Evolutionary conservation across 2,888 invertebrate genomes (phyloP).

Genomic region (Tipula vernalis): DNA sequence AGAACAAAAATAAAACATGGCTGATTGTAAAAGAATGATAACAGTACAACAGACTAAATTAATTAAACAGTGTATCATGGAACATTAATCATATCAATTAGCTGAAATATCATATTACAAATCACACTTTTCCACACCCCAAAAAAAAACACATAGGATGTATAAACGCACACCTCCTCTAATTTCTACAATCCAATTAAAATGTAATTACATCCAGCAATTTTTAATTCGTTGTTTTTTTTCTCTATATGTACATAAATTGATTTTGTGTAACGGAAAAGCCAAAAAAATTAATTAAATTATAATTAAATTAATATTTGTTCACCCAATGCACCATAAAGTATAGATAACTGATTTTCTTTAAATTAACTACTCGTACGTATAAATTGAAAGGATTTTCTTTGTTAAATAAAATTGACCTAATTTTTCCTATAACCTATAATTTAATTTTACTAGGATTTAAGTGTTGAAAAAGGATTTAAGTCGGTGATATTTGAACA

Average conservation of each 20-base stretch:
- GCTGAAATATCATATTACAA: neutral
- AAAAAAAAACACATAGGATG: neutral
- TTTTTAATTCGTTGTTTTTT: neutral
- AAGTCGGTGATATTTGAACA: neutral
- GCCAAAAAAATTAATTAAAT: neutral
- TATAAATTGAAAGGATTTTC: neutral
- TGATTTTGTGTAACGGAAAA: neutral
- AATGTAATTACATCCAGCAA: neutral
- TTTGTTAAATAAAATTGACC: neutral
- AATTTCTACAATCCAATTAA: neutral
- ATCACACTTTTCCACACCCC: neutral
- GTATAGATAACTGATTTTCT: neutral
- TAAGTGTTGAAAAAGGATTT: neutral
- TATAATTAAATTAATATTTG: neutral
- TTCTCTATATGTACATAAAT: neutral
- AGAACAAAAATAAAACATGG: neutral
- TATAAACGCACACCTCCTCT: neutral
- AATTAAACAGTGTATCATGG: neutral
- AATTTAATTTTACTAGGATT: neutral
- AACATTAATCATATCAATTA: neutral
- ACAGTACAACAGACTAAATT: neutral
- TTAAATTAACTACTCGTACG: neutral
- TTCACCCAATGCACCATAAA: neutral
- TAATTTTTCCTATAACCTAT: neutral
- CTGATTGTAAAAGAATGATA: neutral